These are phyloP conservation scores for Mamestra brassicae DNA, from an alignment of 2,888 invertebrate genomes.

Conservation along the genomic window DNA sequence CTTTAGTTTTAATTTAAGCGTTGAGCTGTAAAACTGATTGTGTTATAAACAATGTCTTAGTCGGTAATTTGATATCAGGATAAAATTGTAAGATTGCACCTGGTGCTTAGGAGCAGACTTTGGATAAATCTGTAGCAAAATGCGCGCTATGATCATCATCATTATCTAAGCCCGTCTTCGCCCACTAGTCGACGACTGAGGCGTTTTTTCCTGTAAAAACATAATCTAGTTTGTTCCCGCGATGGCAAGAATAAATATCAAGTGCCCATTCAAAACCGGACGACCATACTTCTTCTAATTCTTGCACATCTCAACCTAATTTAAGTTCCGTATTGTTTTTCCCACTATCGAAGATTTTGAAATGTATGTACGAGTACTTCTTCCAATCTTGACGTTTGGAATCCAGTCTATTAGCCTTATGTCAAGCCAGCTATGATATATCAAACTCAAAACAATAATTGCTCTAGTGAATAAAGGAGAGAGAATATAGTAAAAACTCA, in stretches of 20 bases:
- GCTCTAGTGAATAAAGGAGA: not conserved
- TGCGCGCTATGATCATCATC: not conserved
- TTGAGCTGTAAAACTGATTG: conserved; percentile 39
- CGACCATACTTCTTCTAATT: no score
- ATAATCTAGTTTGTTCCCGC: no score
- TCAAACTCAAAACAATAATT: not conserved
- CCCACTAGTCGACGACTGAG: not conserved
- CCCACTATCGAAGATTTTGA: not conserved
- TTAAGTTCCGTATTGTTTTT: not conserved
- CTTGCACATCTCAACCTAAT: no score
- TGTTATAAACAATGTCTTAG: conserved; percentile 46
- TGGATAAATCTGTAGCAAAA: no score
- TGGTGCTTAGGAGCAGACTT: not conserved
- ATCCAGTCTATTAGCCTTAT: not conserved
- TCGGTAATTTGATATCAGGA: not conserved
- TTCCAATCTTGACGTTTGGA: not conserved
- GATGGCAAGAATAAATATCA: no score
- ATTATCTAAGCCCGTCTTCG: not conserved
- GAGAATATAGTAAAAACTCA: not conserved
- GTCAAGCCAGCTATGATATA: not conserved
- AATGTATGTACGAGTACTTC: not conserved
- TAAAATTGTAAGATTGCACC: no score
- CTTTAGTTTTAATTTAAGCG: conserved; percentile 45
- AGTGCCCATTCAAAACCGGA: no score
- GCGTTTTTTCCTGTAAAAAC: not conserved